Conservation (phyloP, 2,797 vertebrate genomes). For the Picus viridis region DNA sequence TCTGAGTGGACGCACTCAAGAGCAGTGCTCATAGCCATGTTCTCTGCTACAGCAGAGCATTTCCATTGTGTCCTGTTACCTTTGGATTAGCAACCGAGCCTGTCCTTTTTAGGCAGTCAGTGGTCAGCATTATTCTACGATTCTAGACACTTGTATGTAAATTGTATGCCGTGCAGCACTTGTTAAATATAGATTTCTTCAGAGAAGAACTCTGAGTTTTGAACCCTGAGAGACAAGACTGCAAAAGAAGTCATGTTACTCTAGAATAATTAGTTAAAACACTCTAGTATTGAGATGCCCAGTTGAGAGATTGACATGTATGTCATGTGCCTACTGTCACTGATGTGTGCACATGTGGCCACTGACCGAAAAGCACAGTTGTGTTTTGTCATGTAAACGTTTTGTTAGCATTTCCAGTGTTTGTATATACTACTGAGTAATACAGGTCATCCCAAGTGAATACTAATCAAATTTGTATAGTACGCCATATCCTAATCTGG, state of each 20-base stretch:
- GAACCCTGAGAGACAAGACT: neutral
- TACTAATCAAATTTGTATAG: neutral
- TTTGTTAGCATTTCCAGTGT: neutral
- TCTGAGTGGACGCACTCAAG: neutral
- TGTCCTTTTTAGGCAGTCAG: neutral
- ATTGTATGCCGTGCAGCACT: neutral
- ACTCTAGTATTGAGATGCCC: neutral
- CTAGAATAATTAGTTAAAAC: neutral
- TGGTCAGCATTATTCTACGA: neutral
- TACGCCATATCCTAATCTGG: neutral
- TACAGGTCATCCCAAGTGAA: neutral
- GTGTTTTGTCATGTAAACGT: neutral
- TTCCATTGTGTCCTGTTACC: neutral
- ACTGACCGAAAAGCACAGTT: neutral
- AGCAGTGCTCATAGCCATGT: neutral
- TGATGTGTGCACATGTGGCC: accelerated
- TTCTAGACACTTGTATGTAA: neutral
- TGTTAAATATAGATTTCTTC: neutral
- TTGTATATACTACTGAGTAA: neutral
- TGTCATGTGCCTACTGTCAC: neutral
- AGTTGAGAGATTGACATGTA: accelerated
- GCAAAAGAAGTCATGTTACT: neutral
- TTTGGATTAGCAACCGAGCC: neutral
- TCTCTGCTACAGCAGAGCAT: neutral
- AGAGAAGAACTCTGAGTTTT: neutral